Conservation (phyloP, 2,888 invertebrate species). For the Steinernema scapterisci region DNA sequence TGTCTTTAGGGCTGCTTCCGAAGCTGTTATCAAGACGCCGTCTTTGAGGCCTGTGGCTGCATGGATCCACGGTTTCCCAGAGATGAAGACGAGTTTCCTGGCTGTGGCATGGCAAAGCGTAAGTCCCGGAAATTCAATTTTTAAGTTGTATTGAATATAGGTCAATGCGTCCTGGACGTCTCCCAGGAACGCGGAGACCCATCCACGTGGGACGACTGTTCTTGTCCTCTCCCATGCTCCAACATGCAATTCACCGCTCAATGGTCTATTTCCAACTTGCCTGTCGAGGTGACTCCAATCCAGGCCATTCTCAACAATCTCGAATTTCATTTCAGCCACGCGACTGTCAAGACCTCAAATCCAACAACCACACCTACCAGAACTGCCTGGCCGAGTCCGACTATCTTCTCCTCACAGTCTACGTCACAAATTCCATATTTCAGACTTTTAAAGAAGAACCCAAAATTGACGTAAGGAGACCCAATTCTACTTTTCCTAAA, state of each 20-base stretch:
- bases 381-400: neutral
- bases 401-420: constrained; percentile 5
- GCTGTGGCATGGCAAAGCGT: constrained; percentile 38
- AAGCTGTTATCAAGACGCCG: constrained; percentile 43
- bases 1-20: constrained; percentile 39
- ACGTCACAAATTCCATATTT: neutral
- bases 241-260: constrained; percentile 33
- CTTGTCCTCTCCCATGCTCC: constrained; percentile 42
- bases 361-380: neutral
- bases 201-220: constrained; percentile 40
- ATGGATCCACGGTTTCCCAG: constrained; percentile 43
- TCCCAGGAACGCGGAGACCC: constrained; percentile 37
- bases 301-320: no score
- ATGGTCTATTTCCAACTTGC: neutral
- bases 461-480: constrained; percentile 1
- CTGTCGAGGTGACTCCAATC: no score
- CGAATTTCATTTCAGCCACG: constrained; percentile 3
- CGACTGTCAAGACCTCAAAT: no score
- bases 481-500: neutral
- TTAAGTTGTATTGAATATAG: neutral
- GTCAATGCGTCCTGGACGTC: constrained; percentile 39
- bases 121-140: neutral
- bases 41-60: constrained; percentile 38
- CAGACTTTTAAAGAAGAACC: constrained; percentile 15
- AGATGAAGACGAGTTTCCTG: neutral